These are phyloP conservation scores for Himalopsyche phryganea DNA, from an alignment of 1,140 invertebrate species.

Conservation along the genomic window DNA sequence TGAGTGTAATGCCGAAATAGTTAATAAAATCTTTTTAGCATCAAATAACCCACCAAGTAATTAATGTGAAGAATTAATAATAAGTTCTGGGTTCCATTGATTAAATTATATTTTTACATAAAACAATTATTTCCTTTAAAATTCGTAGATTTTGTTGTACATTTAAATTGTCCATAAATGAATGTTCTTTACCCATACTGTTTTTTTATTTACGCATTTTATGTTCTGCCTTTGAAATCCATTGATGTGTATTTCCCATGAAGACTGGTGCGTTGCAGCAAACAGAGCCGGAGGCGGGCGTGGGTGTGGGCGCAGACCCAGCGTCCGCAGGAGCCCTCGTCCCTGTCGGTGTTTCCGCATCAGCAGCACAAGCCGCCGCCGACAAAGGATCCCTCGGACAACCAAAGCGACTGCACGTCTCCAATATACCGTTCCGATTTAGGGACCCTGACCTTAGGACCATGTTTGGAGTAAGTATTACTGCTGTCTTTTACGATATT, in stretches of 20 bases:
- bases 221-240: constrained; percentile 29
- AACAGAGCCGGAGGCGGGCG: constrained; percentile 41
- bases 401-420: constrained; percentile 88
- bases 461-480: constrained; percentile 91
- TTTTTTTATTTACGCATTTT: constrained; percentile 30
- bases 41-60: too few species aligned
- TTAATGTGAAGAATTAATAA: too few species aligned
- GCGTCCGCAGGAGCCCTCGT: constrained; percentile 41
- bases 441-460: constrained; percentile 95
- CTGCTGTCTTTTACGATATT: neutral
- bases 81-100: too few species aligned
- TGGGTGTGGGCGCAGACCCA: constrained; percentile 41
- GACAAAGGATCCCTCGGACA: constrained; percentile 58
- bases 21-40: too few species aligned
- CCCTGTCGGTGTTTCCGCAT: constrained; percentile 38
- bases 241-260: constrained; percentile 36
- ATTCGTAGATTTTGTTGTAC: too few species aligned
- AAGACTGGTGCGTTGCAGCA: constrained; percentile 43
- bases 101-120: too few species aligned
- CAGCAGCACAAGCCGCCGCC: constrained; percentile 45
- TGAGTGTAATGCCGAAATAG: too few species aligned
- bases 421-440: constrained; percentile 98
- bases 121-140: too few species aligned
- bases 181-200: too few species aligned
- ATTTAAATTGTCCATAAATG: too few species aligned